Percentiles rank a stretch among this genome's conserved stretches.
phyloP scores from a whole-genome alignment of 2,113 vertebrate genomes.

The Coptodon rendalli region DNA sequence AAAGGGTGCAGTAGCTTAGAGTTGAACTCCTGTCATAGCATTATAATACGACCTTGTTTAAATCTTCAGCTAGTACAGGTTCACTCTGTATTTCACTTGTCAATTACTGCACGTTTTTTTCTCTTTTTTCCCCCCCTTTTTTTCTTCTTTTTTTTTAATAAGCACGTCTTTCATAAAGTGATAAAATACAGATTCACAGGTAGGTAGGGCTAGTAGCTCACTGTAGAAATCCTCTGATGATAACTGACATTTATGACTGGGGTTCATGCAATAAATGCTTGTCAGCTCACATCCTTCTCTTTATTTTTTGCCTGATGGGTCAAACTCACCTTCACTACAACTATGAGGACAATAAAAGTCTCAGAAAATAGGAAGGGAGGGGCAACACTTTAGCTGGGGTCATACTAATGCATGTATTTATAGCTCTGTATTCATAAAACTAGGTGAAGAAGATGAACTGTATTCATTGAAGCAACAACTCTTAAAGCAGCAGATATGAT shows the following conservation, averaged over 20 bases:
- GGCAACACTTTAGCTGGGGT: not conserved
- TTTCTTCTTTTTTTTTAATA: not conserved
- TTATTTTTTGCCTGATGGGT: not conserved
- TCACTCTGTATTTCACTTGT: not conserved
- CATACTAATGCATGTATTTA: not conserved
- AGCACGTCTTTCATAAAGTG: not conserved
- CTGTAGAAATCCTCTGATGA: slow-evolving; percentile 6
- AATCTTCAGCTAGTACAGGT: not conserved
- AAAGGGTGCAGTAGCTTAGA: not conserved
- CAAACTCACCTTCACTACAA: not conserved
- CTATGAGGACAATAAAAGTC: not conserved
- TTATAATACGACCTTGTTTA: not conserved
- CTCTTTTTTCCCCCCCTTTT: not conserved
- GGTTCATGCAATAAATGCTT: slow-evolving; percentile 28
- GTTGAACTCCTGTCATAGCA: not conserved
- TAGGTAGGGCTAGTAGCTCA: slow-evolving; percentile 7
- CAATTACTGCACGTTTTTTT: not conserved
- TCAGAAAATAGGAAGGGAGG: not conserved
- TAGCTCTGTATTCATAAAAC: not conserved
- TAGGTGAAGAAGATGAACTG: not conserved
- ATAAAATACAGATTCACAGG: not conserved
- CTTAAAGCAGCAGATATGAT: not conserved
- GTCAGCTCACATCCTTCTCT: slow-evolving; percentile 31
- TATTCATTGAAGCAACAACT: not conserved
- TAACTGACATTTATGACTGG: slow-evolving; percentile 52